phyloP scores from a whole-genome alignment of 2,113 vertebrate genomes.

The Rallus limicola region DNA sequence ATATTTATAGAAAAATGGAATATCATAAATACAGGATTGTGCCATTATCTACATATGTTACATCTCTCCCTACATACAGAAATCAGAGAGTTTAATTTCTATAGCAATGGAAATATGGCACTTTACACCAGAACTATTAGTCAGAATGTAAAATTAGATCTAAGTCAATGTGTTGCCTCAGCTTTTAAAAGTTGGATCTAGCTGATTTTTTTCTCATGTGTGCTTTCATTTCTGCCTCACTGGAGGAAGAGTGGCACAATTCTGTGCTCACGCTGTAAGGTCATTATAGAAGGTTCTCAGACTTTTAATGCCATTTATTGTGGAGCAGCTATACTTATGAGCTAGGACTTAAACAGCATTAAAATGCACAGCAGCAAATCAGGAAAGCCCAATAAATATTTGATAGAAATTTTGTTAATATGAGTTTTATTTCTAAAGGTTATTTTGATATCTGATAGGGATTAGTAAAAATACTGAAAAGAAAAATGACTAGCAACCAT shows the following conservation, averaged over 20 bases:
- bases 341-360: background rate
- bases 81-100: constrained; percentile 33
- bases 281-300: background rate
- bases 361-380: background rate
- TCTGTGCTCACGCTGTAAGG: background rate
- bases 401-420: background rate
- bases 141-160: constrained; percentile 57
- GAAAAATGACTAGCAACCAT: background rate
- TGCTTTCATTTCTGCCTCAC: background rate
- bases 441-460: background rate
- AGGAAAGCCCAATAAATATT: background rate
- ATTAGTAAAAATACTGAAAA: background rate
- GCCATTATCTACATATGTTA: constrained; percentile 51
- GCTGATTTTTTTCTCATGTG: background rate
- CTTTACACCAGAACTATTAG: constrained; percentile 57
- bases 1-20: constrained; percentile 67
- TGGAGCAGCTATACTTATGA: background rate
- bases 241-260: background rate
- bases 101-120: constrained; percentile 23
- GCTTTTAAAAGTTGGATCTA: background rate
- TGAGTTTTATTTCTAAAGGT: background rate
- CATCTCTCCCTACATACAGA: constrained; percentile 7
- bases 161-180: background rate
- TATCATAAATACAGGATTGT: constrained; percentile 58
- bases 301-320: background rate